These are phyloP conservation scores for Pachycephala philippinensis DNA, from an alignment of 2,113 vertebrate species.

Conservation along the genomic window DNA sequence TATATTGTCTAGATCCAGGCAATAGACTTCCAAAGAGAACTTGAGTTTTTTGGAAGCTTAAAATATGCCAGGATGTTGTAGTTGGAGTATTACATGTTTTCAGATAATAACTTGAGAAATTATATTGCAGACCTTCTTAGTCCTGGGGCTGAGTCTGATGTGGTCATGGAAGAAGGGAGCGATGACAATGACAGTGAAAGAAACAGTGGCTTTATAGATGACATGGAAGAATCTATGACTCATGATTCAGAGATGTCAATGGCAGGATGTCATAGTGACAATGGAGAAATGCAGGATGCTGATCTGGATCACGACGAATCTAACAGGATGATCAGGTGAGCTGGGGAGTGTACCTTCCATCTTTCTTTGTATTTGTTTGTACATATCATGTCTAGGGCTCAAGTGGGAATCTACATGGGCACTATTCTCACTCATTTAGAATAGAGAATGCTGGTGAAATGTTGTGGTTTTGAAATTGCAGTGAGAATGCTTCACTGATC, in stretches of 20 bases:
- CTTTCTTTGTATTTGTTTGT: not conserved
- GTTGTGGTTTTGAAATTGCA: not conserved
- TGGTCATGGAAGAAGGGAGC: slow-evolving; percentile 89
- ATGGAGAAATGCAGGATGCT: slow-evolving; percentile 83
- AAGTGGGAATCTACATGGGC: not conserved
- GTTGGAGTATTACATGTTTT: not conserved
- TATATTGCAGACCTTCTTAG: slow-evolving; percentile 85
- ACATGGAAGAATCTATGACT: slow-evolving; percentile 85
- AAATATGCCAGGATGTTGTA: not conserved
- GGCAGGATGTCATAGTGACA: slow-evolving; percentile 77
- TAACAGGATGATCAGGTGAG: slow-evolving; percentile 90
- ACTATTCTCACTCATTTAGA: not conserved
- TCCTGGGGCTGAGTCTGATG: slow-evolving; percentile 88
- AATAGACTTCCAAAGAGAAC: not conserved
- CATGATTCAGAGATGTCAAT: slow-evolving; percentile 80
- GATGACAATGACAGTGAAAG: slow-evolving; percentile 89
- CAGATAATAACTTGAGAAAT: not conserved
- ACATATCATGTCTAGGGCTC: not conserved
- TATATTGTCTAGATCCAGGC: not conserved
- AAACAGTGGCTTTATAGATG: slow-evolving; percentile 83
- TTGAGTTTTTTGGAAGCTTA: not conserved
- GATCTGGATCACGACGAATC: slow-evolving; percentile 86
- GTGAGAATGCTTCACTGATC: not conserved
- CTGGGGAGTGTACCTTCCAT: not conserved
- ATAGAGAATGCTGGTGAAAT: not conserved